Evolutionary conservation across 2,888 invertebrate species (phyloP), one percentile per base, ranked within the genome.

Genomic region (Sminthurides aquaticus): DNA sequence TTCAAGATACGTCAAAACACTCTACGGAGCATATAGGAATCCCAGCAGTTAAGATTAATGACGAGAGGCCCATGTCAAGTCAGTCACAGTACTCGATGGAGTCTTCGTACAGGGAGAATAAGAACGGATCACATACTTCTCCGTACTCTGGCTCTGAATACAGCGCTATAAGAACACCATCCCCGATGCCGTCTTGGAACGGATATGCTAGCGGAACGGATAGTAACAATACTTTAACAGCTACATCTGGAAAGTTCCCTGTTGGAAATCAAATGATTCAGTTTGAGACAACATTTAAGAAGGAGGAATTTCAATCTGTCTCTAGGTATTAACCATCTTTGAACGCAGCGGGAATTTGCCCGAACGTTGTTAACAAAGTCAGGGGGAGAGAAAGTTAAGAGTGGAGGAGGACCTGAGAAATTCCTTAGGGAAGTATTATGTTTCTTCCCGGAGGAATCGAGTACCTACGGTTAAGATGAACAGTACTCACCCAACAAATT

Each of bases 61-160:
- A 64, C 49, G 64, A 64, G 28, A 34, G 64, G 24, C 60, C 64
- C 0, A 29, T 55, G 22, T 64, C 64, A 25, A 60, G 56, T 55
- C 64, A 64, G 60, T 64, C 64, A 64, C 59, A 56, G 24, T 64
- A 64, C 29, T 64, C 64, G 22, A 27, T 60, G 48, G 64, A 64
- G 60, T 64, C 64, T 18, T 48, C 48, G 2, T 60, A 56, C 55
- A 64, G 55, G 25, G 64, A 64, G 18, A 22, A 64, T n/a, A 34
- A 54, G 27, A 5, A 2, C 3, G 43, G 43, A 3, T 56, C 48
- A 18, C 49, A 58, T 26, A 34, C 58, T 26, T 64, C 64, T 11
- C 59, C 59, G 11, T 64, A 64, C 18, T 59, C 64, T 18, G 64
- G 60, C n/a, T 64, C 64, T 5, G 64, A 64, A 22, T 64, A 64